Base-by-base conservation (phyloP, 2,888 invertebrate species). In the Leptinotarsa juncta region DNA sequence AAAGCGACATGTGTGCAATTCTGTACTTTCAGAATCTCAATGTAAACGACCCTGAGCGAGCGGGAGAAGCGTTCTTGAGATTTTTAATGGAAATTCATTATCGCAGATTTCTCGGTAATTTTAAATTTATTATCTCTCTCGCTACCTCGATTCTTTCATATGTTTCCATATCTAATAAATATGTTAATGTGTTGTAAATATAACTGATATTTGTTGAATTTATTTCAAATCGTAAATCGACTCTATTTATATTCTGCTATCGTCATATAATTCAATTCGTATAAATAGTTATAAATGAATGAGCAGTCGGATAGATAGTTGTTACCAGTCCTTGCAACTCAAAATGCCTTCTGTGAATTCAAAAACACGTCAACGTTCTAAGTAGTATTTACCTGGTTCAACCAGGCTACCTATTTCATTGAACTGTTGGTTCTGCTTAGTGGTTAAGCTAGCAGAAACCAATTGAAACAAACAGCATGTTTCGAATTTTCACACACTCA, bases 21-120 rank as follows among this genome's bases (percentile, higher is more conserved):
- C 72, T 75, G 73, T 77, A 73, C 66, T 71, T 77, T 74, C 73
- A 69, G 70, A 77, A 76, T 68, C 71, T 75, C 74, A 79, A 76
- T 81, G 80, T 80, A 80, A 80, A 80, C 70, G 80, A 80, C 80
- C 80, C 78, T 80, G 80, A 78, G 51, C 67, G 62, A 70, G 26
- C 42, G 42, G 69, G 71, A 65, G 71, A 75, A 75, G 77, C 78
- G 75, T 77, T 78, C 78, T 77, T 77, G 74, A 76, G 76, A 74
- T 77, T 77, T 77, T 78, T 78, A 77, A 79, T 75, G 71, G 77
- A 79, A 78, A 80, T 78, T 74, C 80, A 77, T 80, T 78, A 79
- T 80, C 78, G 77, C 74, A 50, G 76, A 79, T 77, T 80, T 80
- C 80, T 78, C 71, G 75, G 78, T 79, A 78, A 71, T 68, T 67